These are phyloP conservation scores for Formica exsecta DNA, from an alignment of 1,140 invertebrate genomes.

Conservation along the genomic window DNA sequence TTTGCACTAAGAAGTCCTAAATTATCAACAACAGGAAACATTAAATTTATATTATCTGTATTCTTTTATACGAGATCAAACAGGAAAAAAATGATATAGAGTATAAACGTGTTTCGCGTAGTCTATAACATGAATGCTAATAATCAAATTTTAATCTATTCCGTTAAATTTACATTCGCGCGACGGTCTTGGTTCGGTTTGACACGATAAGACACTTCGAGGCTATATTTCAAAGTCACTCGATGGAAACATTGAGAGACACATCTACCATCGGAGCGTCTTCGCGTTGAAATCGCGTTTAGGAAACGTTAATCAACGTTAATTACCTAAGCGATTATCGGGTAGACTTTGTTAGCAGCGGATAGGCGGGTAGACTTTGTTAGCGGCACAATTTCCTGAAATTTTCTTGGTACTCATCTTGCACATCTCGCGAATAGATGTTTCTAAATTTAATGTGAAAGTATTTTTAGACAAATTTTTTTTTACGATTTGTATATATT, in stretches of 20 bases:
- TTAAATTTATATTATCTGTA: background rate
- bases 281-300: constrained; percentile 32
- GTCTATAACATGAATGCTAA: background rate
- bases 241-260: constrained; percentile 42
- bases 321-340: constrained; percentile 51
- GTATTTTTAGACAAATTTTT: background rate
- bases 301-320: constrained; percentile 59
- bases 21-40: background rate
- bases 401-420: constrained; percentile 6
- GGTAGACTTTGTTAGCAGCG: constrained; percentile 16
- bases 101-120: background rate
- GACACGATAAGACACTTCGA: constrained; percentile 34
- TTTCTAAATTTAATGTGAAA: background rate
- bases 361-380: background rate
- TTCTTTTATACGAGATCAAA: background rate
- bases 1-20: background rate
- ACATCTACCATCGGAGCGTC: constrained; percentile 26
- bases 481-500: background rate
- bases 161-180: constrained; percentile 30
- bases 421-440: background rate
- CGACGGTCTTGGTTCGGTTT: constrained; percentile 19
- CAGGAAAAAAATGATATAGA: background rate
- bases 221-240: constrained; percentile 19
- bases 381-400: constrained; percentile 31
- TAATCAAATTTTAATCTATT: constrained; percentile 10